Conservation (phyloP, 2,797 vertebrate genomes). For the Tinamus major region DNA sequence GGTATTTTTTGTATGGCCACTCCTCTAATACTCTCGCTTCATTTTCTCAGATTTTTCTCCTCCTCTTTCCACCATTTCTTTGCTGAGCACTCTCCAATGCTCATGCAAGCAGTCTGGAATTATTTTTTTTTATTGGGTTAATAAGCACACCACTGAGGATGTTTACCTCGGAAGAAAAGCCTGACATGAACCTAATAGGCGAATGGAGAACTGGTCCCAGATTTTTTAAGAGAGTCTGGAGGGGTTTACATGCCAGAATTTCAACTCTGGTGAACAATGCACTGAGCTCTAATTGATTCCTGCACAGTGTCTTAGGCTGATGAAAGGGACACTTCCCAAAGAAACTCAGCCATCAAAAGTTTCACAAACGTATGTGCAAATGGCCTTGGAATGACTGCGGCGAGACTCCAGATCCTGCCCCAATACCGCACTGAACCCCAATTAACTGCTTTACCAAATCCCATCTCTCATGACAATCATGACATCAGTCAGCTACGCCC, state of each 20-base stretch:
- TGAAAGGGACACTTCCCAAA: constrained; percentile 69
- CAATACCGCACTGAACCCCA: constrained; percentile 35
- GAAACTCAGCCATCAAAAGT: constrained; percentile 50
- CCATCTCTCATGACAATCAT: constrained; percentile 55
- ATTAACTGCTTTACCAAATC: constrained; percentile 73
- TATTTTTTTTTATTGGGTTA: constrained; percentile 54
- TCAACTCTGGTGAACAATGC: constrained; percentile 67
- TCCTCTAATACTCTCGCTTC: not conserved
- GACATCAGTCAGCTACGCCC: constrained; percentile 51
- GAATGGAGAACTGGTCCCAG: constrained; percentile 45
- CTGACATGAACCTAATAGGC: constrained; percentile 63
- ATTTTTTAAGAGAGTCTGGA: constrained; percentile 69
- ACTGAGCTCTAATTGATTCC: constrained; percentile 69
- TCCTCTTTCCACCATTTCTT: not conserved
- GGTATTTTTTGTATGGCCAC: constrained; percentile 6
- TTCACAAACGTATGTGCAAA: constrained; percentile 40
- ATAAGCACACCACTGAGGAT: constrained; percentile 49
- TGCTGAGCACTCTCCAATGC: constrained; percentile 8
- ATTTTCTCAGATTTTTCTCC: not conserved
- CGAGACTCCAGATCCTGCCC: constrained; percentile 13
- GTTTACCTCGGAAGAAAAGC: constrained; percentile 68
- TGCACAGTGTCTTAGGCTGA: constrained; percentile 64
- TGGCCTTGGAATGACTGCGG: constrained; percentile 22
- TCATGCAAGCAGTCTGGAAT: constrained; percentile 41
- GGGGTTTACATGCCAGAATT: constrained; percentile 73